Base-by-base conservation (phyloP, 2,113 vertebrate species). In the Plectropomus leopardus region DNA sequence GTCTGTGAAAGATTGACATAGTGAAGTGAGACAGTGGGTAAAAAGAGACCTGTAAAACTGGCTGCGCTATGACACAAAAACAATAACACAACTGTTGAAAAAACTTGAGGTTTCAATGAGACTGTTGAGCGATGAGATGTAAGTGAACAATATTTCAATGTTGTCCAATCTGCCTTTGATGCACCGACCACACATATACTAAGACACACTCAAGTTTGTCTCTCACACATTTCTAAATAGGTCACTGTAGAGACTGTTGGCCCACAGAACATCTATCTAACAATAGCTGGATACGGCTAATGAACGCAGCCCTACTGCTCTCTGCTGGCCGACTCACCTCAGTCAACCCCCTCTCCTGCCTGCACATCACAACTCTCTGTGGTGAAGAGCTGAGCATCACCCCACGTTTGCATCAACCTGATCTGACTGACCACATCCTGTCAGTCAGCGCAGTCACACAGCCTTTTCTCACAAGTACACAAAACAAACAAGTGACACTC, bases 361-460 rank as follows among this genome's bases (percentile, higher is more conserved):
- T 84, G 86, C 77, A 86, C 40, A 80, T 72, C 55, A 81, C 70
- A 82, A 34, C 42, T 81, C 64, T 86, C 34, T 87, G 87, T 85
- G 88, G 90, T 75, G 17, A 47, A 71, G 78, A 80, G 85, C 82
- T 66, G 53, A 86, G 75, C 84, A 78, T 88, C 88, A 79, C 85
- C 72, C 45, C 40, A 8, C 11, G 34, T 61, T 61, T 70, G 90
- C 92, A 83, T 84, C 64, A 84, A 72, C 57, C 61, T 42, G 45
- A 78, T 84, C 60, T 80, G 53, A 93, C 78, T 93, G 93, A 94
- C 92, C 94, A 95, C 94, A 94, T 96, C 94, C 94, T 94, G 93
- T 76, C 83, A 82, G 80, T 75, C 50, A 82, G 71, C 42, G 67
- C 83, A 89, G 75, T 90, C 82, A 86, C 67, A 73, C 50, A 15